phyloP scores from a whole-genome alignment of 2,797 vertebrate species.

The Poeciliopsis infans region DNA sequence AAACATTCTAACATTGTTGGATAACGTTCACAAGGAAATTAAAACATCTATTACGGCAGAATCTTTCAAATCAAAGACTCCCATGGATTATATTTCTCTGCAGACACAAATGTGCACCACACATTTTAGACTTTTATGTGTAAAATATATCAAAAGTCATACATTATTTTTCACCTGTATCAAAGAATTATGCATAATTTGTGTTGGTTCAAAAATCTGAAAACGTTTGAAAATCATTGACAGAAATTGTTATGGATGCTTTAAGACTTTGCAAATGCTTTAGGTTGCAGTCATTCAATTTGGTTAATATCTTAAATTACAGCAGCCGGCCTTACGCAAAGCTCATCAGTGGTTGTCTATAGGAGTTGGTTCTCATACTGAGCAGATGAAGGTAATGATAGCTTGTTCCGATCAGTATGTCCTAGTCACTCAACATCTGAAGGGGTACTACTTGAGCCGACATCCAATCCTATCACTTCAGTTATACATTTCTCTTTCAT shows the following conservation, averaged over 20 bases:
- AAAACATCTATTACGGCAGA: background rate
- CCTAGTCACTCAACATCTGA: background rate
- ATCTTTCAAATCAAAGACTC: background rate
- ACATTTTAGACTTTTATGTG: background rate
- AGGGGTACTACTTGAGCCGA: background rate
- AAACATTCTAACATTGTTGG: background rate
- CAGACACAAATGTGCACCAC: background rate
- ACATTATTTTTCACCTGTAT: background rate
- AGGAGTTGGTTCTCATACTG: background rate
- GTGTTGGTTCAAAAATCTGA: background rate
- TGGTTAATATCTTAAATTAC: background rate
- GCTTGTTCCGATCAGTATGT: background rate
- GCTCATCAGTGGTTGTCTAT: background rate
- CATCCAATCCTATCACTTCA: background rate
- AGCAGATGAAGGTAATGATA: background rate
- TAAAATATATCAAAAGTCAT: background rate
- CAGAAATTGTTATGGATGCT: background rate
- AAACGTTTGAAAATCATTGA: background rate
- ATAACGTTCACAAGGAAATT: background rate
- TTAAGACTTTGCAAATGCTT: background rate
- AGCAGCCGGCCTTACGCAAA: background rate
- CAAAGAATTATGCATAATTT: background rate
- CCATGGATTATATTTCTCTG: background rate
- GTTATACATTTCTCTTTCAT: background rate
- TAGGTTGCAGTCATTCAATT: background rate